phyloP scores from a whole-genome alignment of 2,797 vertebrate species.

The Apogon talboti region DNA sequence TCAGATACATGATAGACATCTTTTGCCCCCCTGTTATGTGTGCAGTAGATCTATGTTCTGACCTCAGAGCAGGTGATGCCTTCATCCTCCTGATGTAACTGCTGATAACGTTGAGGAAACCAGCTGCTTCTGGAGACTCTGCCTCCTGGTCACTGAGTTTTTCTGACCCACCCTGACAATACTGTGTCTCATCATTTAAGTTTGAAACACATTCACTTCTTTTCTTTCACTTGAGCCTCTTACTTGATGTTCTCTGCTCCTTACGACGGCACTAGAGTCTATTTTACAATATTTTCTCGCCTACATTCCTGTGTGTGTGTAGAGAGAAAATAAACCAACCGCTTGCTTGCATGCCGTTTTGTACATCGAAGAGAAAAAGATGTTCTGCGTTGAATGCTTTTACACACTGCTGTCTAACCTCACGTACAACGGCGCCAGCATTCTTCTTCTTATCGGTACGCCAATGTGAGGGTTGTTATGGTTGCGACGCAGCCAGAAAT shows the following conservation, averaged over 20 bases:
- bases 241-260: not conserved
- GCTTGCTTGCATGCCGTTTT: conserved; percentile 38
- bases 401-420: conserved; percentile 66
- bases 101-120: conserved; percentile 32
- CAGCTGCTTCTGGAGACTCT: conserved; percentile 11
- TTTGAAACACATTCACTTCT: not conserved
- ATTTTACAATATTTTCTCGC: conserved; percentile 14
- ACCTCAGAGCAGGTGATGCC: conserved; percentile 58
- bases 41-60: conserved; percentile 36
- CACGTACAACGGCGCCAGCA: conserved; percentile 71
- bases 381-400: conserved; percentile 56
- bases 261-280: conserved; percentile 14
- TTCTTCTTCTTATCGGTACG: conserved; percentile 74
- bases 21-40: conserved; percentile 44
- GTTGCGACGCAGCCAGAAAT: conserved; percentile 68
- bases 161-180: conserved; percentile 12
- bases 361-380: conserved; percentile 57
- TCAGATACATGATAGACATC: conserved; percentile 49
- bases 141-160: not conserved
- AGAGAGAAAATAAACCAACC: conserved; percentile 8
- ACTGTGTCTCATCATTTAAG: not conserved
- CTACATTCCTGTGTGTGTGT: conserved; percentile 25
- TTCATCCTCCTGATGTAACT: conserved; percentile 50
- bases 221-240: conserved; percentile 2
- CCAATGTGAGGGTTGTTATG: conserved; percentile 79